Evolutionary conservation across 1,140 invertebrate genomes (phyloP).

Genomic region (Eriocheir sinensis): DNA sequence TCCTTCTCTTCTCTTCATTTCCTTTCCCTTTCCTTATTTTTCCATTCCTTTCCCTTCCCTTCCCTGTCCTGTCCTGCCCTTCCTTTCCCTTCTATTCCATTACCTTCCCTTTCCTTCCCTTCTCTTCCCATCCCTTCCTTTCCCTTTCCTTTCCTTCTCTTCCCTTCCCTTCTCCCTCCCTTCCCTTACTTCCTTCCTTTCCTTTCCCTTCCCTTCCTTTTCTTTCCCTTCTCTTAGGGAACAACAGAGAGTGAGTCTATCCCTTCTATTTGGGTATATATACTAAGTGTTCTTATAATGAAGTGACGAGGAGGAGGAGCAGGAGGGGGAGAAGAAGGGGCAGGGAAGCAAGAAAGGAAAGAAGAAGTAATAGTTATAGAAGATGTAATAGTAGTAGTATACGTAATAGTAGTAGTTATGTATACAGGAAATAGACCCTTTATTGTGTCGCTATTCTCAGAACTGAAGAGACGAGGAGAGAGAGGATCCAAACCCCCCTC

Average conservation of each 20-base stretch:
- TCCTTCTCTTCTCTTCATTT: not conserved
- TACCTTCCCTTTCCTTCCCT: not conserved
- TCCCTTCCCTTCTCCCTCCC: constrained; percentile 10
- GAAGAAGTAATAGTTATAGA: not conserved
- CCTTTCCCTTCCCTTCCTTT: not conserved
- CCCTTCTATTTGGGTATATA: not conserved
- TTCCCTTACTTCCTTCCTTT: not conserved
- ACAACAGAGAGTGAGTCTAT: too few relatives aligned
- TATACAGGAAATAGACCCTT: too few relatives aligned
- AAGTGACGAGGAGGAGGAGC: constrained; percentile 5
- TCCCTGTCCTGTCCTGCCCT: too few relatives aligned
- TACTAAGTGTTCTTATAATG: not conserved
- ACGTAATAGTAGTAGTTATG: too few relatives aligned
- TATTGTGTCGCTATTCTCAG: too few relatives aligned
- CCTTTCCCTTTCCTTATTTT: not conserved
- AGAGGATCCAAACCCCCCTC: too few relatives aligned
- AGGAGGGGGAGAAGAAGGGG: not conserved
- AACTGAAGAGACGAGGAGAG: too few relatives aligned
- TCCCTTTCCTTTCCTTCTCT: not conserved
- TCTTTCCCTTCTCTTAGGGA: not conserved
- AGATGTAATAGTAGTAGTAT: too few relatives aligned
- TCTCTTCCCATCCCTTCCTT: not conserved
- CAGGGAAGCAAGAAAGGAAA: not conserved
- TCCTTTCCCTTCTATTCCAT: too few relatives aligned
- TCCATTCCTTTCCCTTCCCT: not conserved